Base-by-base conservation (phyloP, 2,113 vertebrate species). In the Odocoileus virginianus region DNA sequence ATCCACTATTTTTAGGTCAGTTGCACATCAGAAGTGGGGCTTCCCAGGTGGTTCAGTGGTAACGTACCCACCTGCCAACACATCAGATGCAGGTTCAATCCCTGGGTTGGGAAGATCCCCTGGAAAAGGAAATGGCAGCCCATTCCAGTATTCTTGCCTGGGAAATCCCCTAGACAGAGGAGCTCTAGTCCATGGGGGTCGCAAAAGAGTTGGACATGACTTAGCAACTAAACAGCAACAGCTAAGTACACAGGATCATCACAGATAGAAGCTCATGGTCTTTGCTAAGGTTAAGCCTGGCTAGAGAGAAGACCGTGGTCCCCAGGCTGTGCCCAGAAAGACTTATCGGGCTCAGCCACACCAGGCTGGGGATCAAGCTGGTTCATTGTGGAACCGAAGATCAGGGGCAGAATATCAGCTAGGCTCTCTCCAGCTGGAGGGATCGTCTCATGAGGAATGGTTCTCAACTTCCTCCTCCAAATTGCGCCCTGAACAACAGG, bases 381-480 rank as follows among this genome's bases (percentile, higher is more conserved):
- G 47, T 28, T 87, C n/a, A 54, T 5, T 11, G 8, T 3, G 23
- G 87, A 83, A 83, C 79, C 55, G 57, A 84, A 36, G 21, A 25
- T 57, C 27, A 47, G 40, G 27, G 54, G 36, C 74, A 36, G 50
- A 43, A 16, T 58, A 82, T 86, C 60, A 92, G 55, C 33, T 14
- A 33, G 50, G 25, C 21, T 58, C 2, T 87, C 71, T 78, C 61
- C 36, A 92, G 21, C 43, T 27, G 27, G 27, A 91, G 78, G 58
- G 86, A 11, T n/a, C 57, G n/a, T 4, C 45, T 36, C 21, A 36
- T 15, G 78, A 60, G 45, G 43, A 60, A 45, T 28, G 27, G 55
- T 6, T 15, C 23, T 92, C 27, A n/a, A 27, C 89, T 94, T 94
- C 96, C 79, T 95, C 43, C 50, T 97, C 76, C 43, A 67, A 0